Base-by-base conservation (phyloP, 2,797 vertebrate species). In the Dromococcyx pavoninus region DNA sequence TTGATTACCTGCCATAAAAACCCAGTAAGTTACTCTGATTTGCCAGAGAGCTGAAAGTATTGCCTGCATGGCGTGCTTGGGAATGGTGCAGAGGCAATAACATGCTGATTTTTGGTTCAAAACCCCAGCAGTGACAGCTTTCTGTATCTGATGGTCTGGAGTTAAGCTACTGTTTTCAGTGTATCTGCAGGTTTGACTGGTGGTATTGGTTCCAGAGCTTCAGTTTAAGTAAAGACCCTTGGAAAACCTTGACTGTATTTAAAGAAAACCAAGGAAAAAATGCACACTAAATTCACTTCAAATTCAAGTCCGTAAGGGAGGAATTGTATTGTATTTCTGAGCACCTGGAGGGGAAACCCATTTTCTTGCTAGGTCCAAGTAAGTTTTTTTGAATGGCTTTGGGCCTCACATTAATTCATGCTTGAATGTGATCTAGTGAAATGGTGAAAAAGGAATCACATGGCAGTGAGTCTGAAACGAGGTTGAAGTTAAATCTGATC, bases 1-100 rank as follows among this genome's bases (percentile, higher is more conserved):
- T 91, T 95, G 85, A 96, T 95, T 92, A 93, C 66, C 88, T 94
- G 82, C 66, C 76, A 76, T 92, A 76, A 95, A 95, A 84, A 71
- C 91, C 67, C 70, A 76, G 43, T 93, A 64, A 30, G 17, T 82
- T 54, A 6, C 8, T 71, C 4, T 27, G 80, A 79, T 88, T 94
- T 88, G 53, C 60, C 46, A 35, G 86, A 58, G 67, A 32, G 51
- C 60, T 91, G 33, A 43, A 88, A 60, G 33, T 50, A 5, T n/a
- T 46, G 24, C 41, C 28, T 88, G 21, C 39, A 5, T 50, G 46
- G 32, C 2, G 0, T 62, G 58, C 66, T 73, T 21, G 51, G 73
- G 74, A 72, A 0, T 21, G 33, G 1, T 24, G 18, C 10, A 33
- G 58, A 11, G 61, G 50, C 21, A 75, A 50, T 62, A 53, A 16